Evolutionary conservation across 1,140 invertebrate species (phyloP), one percentile per base, ranked within the genome.

Genomic region (Leucophenga varia): DNA sequence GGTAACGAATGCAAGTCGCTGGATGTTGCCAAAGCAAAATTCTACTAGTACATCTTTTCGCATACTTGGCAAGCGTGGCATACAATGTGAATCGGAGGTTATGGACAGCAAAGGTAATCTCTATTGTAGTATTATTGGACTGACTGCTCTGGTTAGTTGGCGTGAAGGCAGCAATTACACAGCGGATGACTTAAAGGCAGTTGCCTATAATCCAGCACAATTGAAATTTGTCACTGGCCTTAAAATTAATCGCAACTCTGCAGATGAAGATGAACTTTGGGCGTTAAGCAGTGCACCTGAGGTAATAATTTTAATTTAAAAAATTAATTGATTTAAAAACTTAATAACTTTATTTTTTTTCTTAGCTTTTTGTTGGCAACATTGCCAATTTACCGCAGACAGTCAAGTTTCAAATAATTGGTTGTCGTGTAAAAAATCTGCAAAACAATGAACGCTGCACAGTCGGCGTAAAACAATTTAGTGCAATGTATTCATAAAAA

Each of bases 201-300:
- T 83, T 7, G 73, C 76, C 5, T 59, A 65, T 3, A 78, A 83
- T 55, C 59, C 59, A 1, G 64, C 79, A 3, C 82, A 79, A 0
- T 45, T 84, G 17, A 82, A 84, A 57, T 89, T 88, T 57, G 77
- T 82, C 1, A 86, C 85, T 49, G 86, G 86, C 10, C 52, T 88
- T 0, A 89, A 89, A 76, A 67, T 88, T 3, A 74, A 84, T 13
- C 79, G 72, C 3, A 80, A 82, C 36, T 61, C 75, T 2, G 79
- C 78, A 39, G 80, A 80, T 2, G 72, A 79, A 34, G 22, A 25
- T 6, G 22, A 25, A 25, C 10, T 25, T 6, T 25, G 22, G 22
- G 22, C 22, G 22, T 48, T 88, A 5, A 84, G 85, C 1, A 81
- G 79, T 10, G 79, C 85, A 10, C 87, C 88, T 55, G 85, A 87